Conservation (phyloP, 30 jellyfish, hydroid and myxozoan species). For the Sanderia malayensis region DNA sequence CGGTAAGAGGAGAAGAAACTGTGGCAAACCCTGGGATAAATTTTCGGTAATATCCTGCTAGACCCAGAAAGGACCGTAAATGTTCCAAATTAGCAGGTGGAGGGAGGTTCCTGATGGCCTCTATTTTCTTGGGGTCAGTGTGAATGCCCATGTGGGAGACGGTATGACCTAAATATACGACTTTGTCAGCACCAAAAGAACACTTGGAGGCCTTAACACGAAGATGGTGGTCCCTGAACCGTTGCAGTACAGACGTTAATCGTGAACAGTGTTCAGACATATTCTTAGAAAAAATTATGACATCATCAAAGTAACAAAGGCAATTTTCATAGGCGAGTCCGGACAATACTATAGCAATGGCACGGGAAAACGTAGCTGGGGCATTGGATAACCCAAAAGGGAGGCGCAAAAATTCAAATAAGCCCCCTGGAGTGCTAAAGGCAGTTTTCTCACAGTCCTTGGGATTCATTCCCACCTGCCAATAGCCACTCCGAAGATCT, state of each 20-base stretch:
- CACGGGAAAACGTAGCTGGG: conserved; percentile 14
- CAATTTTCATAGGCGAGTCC: neutral
- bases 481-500: too few relatives aligned
- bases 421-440: conserved; percentile 8
- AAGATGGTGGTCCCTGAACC: neutral
- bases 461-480: too few relatives aligned
- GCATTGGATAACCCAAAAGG: conserved; percentile 15
- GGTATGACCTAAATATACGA: conserved; percentile 3
- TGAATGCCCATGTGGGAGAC: neutral
- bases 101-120: too few relatives aligned
- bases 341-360: neutral
- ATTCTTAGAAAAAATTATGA: conserved; percentile 11
- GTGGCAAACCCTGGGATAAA: conserved; percentile 9
- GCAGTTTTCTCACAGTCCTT: conserved; percentile 12
- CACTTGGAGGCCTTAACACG: conserved; percentile 9
- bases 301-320: conserved; percentile 27
- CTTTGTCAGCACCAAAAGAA: conserved; percentile 4
- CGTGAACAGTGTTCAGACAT: conserved; percentile 19
- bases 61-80: conserved; percentile 5
- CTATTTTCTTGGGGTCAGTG: conserved; percentile 1
- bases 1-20: conserved; percentile 8
- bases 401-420: conserved; percentile 10
- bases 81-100: neutral
- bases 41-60: too few relatives aligned
- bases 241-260: neutral